Conservation (phyloP, 2,888 invertebrate genomes). For the Cephus spinipes region DNA sequence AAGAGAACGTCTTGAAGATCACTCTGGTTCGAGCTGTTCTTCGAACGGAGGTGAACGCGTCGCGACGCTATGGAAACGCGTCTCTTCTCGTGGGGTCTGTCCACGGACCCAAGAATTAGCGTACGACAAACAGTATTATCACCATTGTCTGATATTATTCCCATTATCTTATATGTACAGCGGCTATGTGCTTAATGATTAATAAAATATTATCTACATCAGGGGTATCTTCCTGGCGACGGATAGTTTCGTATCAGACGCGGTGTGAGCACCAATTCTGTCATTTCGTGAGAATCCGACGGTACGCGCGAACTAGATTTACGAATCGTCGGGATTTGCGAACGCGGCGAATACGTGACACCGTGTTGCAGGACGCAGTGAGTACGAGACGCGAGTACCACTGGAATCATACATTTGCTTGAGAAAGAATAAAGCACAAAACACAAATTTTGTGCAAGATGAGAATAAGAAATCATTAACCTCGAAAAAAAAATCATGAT, state of each 20-base stretch:
- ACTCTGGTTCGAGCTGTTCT: not conserved
- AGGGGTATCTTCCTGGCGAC: conserved; percentile 50
- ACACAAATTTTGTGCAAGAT: fast-evolving
- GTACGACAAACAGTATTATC: conserved; percentile 55
- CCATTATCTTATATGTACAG: conserved; percentile 57
- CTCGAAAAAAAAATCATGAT: not conserved
- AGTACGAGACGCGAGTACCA: not conserved
- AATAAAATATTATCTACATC: conserved; percentile 59
- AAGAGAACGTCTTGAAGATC: not conserved
- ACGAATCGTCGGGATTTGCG: conserved; percentile 15
- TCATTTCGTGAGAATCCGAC: conserved; percentile 11
- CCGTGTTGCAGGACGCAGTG: not conserved
- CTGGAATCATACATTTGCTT: not conserved
- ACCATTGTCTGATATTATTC: conserved; percentile 58
- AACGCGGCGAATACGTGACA: not conserved
- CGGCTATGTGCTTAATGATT: conserved; percentile 61
- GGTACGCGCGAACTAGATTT: conserved; percentile 20
- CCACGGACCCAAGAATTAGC: conserved; percentile 48
- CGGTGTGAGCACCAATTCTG: conserved; percentile 31
- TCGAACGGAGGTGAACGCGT: not conserved
- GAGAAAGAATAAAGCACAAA: not conserved
- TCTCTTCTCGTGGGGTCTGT: not conserved
- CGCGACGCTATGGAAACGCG: not conserved
- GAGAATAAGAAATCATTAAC: not conserved
- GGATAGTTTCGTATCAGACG: conserved; percentile 56